A percentile compares a stretch with the other conserved stretches of the same genome.
Evolutionary conservation across 2,888 invertebrate species (phyloP).

Genomic region (Scotopteryx bipunctaria): DNA sequence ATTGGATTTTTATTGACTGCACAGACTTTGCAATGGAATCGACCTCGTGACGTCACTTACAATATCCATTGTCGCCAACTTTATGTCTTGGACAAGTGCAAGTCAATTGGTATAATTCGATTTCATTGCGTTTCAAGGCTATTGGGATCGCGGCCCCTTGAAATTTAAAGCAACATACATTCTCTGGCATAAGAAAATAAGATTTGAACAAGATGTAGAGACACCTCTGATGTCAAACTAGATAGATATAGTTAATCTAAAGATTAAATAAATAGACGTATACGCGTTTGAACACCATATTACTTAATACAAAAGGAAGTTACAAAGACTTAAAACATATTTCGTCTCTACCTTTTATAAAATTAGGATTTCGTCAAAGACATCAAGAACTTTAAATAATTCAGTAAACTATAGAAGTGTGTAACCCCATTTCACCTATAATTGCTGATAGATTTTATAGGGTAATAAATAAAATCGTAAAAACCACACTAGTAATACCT

Average conservation of each 20-base stretch:
- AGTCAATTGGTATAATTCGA: conserved; percentile 42
- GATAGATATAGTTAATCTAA: no score
- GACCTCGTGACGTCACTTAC: conserved; percentile 41
- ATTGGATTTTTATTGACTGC: conserved; percentile 48
- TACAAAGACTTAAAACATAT: not conserved
- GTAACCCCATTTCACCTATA: conserved; percentile 57
- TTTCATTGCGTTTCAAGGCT: conserved; percentile 36
- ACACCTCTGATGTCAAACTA: no score
- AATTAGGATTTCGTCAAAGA: not conserved
- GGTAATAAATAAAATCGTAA: conserved; percentile 45
- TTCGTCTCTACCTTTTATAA: not conserved
- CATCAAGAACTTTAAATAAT: not conserved
- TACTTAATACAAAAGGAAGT: not conserved
- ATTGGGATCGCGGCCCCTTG: conserved; percentile 19
- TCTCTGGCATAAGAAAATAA: no score
- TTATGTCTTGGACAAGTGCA: conserved; percentile 34
- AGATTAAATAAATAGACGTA: no score
- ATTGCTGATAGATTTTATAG: conserved; percentile 63
- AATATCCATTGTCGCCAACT: conserved; percentile 32
- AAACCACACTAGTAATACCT: conserved; percentile 33
- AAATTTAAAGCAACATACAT: conserved; percentile 3
- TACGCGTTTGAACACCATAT: no score
- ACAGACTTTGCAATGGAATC: conserved; percentile 39
- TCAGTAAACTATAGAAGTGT: conserved; percentile 22
- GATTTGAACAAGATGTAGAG: no score